Evolutionary conservation across 2,888 invertebrate species (phyloP).

Genomic region (Cosmia trapezina): DNA sequence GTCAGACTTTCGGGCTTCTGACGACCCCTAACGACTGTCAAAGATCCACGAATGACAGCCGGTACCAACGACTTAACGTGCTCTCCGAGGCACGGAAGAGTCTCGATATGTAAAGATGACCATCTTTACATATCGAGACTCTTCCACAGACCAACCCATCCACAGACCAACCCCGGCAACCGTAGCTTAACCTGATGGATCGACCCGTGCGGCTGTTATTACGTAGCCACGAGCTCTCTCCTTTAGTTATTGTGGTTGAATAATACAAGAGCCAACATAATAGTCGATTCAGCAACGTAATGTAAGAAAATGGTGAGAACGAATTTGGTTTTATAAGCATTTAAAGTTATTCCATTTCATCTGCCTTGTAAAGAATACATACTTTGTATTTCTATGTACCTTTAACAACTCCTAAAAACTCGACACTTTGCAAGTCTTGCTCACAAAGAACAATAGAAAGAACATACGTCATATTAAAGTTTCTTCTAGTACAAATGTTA

Average conservation of each 20-base stretch:
- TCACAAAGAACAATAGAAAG: constrained; percentile 46
- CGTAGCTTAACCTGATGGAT: too few relatives aligned
- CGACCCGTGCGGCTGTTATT: too few relatives aligned
- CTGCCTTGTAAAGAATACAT: background rate
- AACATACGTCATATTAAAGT: constrained; percentile 47
- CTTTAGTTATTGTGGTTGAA: background rate
- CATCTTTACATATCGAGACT: too few relatives aligned
- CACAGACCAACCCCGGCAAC: too few relatives aligned
- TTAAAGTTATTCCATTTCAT: background rate
- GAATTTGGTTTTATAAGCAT: background rate
- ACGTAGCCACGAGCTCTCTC: too few relatives aligned
- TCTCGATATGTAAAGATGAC: too few relatives aligned
- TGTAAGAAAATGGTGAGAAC: background rate
- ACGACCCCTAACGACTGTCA: too few relatives aligned
- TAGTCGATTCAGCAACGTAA: background rate
- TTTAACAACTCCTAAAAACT: background rate
- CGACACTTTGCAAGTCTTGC: constrained; percentile 42
- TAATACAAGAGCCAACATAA: background rate
- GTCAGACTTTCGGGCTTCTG: too few relatives aligned
- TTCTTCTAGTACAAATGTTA: constrained; percentile 44
- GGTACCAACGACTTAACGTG: too few relatives aligned
- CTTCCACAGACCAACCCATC: too few relatives aligned
- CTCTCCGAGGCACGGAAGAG: too few relatives aligned
- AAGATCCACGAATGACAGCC: too few relatives aligned
- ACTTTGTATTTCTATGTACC: constrained; percentile 2